Base-by-base conservation (phyloP, 92 coral and sea anemone species). In the Parazoanthus atlanticus region DNA sequence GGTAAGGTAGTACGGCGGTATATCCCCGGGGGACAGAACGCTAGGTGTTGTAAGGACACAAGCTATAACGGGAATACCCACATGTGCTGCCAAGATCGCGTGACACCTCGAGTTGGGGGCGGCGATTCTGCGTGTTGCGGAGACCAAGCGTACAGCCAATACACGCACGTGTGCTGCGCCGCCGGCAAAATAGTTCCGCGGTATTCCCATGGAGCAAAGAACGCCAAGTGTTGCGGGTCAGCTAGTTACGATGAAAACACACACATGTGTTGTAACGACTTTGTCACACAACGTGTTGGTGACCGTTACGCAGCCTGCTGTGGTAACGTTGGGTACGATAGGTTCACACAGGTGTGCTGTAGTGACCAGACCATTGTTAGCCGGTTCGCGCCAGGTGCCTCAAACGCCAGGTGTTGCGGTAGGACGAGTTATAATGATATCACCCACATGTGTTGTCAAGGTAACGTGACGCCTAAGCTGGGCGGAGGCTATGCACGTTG, bases 141-240 rank as follows among this genome's bases (percentile, higher is more conserved):
- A 17, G 26, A 13, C 66, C 74, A 78, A 31, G 56, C 85, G 10
- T 87, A 87, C 41, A 79, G 82, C 23, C 74, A 75, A 13, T 36
- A 80, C 85, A 90, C 92, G 31, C 87, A 90, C 6, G 56, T 90
- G 26, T 90, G 92, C 91, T 90, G 92, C 61, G 17, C 43, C 21
- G 21, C 52, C 29, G 58, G 77, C 12, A 87, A 54, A 23, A 34
- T 77, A 19, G 90, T 88, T 40, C 78, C 84, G 0, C 52, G 75
- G 77, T 88, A 88, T 69, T 40, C 69, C 33, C 79, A 56, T 25
- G 89, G 81, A 72, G 91, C 87, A 26, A 46, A 47, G 74, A 41
- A 78, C 41, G 89, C 91, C 49, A 61, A 8, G 64, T 86, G 92
- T 41, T 90, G 92, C 76, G 86, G 92, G 15, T 64, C 71, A 21